These are phyloP conservation scores for Pterocles orientalis DNA, from an alignment of 2,113 vertebrate species.

Conservation along the genomic window DNA sequence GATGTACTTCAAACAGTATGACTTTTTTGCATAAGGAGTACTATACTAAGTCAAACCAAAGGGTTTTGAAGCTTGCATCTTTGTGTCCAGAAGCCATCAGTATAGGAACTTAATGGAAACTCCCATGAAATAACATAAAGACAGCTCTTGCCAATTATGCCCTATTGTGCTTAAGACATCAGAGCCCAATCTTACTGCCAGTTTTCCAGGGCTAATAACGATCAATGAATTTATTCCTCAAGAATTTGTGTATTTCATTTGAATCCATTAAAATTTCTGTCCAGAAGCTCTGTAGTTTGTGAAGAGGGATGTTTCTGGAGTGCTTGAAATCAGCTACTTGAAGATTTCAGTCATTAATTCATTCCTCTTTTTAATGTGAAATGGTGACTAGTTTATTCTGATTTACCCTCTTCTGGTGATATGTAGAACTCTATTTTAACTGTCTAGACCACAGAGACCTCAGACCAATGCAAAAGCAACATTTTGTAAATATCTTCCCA, in stretches of 20 bases:
- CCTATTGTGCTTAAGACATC: neutral
- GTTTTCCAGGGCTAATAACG: neutral
- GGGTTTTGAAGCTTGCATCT: neutral
- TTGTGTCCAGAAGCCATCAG: neutral
- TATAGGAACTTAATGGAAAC: neutral
- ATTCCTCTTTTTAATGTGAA: neutral
- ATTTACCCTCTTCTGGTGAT: neutral
- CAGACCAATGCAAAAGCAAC: neutral
- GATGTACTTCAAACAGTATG: neutral
- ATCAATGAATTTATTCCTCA: neutral
- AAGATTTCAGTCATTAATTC: neutral
- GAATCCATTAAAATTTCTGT: neutral
- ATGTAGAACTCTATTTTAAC: neutral
- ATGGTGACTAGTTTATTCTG: neutral
- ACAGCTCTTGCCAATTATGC: neutral
- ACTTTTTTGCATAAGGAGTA: neutral
- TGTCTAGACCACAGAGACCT: neutral
- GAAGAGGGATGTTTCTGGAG: neutral
- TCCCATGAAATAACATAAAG: neutral
- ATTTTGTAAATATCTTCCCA: neutral
- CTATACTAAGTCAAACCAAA: neutral
- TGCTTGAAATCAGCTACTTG: neutral
- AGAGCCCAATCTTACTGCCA: neutral
- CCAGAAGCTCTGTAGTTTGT: neutral
- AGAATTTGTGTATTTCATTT: neutral